phyloP scores from a whole-genome alignment of 1,140 invertebrate species.

The Teleopsis dalmanni region DNA sequence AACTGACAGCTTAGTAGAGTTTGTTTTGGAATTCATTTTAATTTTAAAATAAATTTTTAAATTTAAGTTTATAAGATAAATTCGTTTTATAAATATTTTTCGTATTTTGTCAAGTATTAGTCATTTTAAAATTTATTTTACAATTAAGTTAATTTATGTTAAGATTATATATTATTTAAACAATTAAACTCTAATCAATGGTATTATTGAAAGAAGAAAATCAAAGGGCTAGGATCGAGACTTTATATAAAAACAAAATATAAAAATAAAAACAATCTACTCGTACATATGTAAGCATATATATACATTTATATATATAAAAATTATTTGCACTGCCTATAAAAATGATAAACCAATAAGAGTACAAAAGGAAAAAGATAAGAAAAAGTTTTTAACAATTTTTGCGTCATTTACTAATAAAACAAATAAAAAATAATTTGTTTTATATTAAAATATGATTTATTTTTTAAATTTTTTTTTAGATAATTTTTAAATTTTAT shows the following conservation, averaged over 20 bases:
- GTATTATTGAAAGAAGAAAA: slow-evolving; percentile 16
- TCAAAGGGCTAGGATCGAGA: slow-evolving; percentile 30
- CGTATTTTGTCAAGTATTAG: no score
- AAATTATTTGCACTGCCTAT: slow-evolving; percentile 41
- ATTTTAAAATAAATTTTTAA: slow-evolving; percentile 3
- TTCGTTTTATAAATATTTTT: not conserved
- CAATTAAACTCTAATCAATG: no score
- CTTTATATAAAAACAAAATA: slow-evolving; percentile 11
- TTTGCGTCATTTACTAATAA: no score
- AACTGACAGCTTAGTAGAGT: no score
- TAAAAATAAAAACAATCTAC: slow-evolving; percentile 4
- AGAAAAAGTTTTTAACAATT: no score
- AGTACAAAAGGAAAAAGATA: no score
- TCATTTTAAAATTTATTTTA: not conserved
- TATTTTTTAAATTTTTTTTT: not conserved
- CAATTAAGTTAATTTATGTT: not conserved
- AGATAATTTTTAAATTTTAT: not conserved
- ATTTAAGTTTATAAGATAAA: not conserved
- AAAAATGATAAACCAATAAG: no score
- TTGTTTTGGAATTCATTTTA: slow-evolving; percentile 2
- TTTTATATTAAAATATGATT: no score
- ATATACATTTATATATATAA: slow-evolving; percentile 4
- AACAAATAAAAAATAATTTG: slow-evolving; percentile 6
- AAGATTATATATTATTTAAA: not conserved
- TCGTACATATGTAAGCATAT: no score